phyloP scores from a whole-genome alignment of 2,888 invertebrate genomes.

The Polyommatus icarus region DNA sequence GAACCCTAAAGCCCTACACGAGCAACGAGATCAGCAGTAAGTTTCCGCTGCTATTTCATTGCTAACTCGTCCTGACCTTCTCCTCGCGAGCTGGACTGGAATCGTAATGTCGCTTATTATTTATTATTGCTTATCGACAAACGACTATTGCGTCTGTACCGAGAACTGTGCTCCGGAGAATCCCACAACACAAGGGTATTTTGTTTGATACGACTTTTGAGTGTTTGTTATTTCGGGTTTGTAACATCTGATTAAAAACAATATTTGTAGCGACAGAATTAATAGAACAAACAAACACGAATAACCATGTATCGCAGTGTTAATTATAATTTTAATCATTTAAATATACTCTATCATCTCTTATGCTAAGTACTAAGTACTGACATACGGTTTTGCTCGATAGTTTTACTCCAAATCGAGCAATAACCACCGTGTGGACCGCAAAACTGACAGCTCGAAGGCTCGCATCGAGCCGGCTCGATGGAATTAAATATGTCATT shows the following conservation, averaged over 20 bases:
- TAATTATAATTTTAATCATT: too few relatives aligned
- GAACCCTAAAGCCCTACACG: not conserved
- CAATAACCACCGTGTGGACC: too few relatives aligned
- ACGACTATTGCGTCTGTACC: not conserved
- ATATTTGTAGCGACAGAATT: not conserved
- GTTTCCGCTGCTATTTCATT: not conserved
- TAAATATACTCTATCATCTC: too few relatives aligned
- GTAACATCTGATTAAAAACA: not conserved
- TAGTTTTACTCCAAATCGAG: too few relatives aligned
- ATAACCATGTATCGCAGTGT: too few relatives aligned
- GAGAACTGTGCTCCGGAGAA: not conserved
- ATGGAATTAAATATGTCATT: too few relatives aligned
- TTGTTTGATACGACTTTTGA: not conserved
- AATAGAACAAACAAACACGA: not conserved
- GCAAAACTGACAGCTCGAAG: too few relatives aligned
- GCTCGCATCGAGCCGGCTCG: too few relatives aligned
- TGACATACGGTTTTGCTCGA: too few relatives aligned
- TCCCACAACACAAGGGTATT: not conserved
- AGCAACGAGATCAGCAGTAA: not conserved
- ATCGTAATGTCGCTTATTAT: not conserved
- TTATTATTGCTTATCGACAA: conserved; percentile 10
- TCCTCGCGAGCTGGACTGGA: conserved; percentile 6
- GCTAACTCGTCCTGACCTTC: conserved; percentile 11
- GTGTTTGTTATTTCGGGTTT: not conserved
- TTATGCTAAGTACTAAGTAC: too few relatives aligned